phyloP scores from a whole-genome alignment of 2,113 vertebrate species.

The Alosa alosa region DNA sequence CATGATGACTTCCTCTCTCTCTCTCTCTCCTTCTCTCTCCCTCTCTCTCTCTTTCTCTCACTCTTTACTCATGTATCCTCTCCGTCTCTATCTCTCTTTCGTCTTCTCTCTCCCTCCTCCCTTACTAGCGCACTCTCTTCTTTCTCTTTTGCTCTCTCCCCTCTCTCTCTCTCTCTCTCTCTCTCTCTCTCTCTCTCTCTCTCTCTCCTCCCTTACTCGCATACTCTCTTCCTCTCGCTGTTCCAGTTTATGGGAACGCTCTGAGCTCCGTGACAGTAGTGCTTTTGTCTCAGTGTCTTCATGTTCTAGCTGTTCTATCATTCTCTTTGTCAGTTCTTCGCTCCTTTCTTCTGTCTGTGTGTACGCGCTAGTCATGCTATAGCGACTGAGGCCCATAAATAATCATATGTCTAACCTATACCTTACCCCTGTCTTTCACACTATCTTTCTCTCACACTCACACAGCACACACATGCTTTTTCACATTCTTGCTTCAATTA shows the following conservation, averaged over 20 bases:
- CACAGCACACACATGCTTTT: neutral
- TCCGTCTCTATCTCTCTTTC: neutral
- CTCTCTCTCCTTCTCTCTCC: constrained; percentile 7
- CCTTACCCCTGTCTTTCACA: neutral
- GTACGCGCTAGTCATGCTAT: too few relatives aligned
- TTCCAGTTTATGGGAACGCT: neutral
- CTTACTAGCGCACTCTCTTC: neutral
- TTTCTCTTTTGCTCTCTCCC: neutral
- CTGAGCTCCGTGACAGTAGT: neutral
- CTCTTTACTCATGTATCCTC: neutral
- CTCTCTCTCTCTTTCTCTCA: neutral
- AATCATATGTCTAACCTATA: neutral
- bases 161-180: neutral
- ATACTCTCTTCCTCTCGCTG: neutral
- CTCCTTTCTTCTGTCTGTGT: neutral
- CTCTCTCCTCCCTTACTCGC: neutral
- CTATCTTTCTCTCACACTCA: neutral
- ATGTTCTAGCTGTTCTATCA: neutral
- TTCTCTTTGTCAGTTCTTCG: neutral
- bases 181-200: neutral
- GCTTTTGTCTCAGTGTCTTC: neutral
- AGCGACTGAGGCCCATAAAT: neutral
- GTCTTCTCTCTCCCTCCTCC: neutral
- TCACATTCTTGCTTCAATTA: neutral
- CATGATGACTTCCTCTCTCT: constrained; percentile 6